Conservation (phyloP, 2,888 invertebrate genomes). For the Mamestra brassicae region DNA sequence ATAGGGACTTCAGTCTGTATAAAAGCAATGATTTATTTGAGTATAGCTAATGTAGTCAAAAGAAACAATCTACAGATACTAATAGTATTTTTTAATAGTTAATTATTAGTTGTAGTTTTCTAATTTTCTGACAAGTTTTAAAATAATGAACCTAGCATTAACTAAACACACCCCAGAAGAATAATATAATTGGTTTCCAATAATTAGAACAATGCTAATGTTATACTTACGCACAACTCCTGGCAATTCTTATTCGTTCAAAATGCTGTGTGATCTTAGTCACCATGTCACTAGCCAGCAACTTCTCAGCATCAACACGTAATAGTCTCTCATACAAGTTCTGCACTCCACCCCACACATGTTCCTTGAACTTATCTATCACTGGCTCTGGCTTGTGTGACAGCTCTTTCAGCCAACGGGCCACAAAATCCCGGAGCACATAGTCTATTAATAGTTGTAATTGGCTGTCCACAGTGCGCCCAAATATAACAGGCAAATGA, state of each 20-base stretch:
- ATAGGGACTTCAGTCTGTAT: too few relatives aligned
- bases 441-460: slow-evolving; percentile 96
- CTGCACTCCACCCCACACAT: slow-evolving; percentile 95
- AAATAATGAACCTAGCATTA: neutral
- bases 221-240: slow-evolving; percentile 93
- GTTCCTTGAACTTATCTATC: slow-evolving; percentile 93
- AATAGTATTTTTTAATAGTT: too few relatives aligned
- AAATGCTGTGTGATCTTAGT: slow-evolving; percentile 96
- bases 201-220: neutral
- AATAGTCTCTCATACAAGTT: slow-evolving; percentile 93
- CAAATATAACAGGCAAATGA: slow-evolving; percentile 95
- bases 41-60: too few relatives aligned
- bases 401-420: slow-evolving; percentile 94
- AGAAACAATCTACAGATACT: too few relatives aligned
- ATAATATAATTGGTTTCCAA: neutral
- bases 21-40: too few relatives aligned
- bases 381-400: slow-evolving; percentile 92
- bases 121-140: neutral
- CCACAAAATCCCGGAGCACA: slow-evolving; percentile 94
- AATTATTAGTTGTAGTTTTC: too few relatives aligned
- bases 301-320: slow-evolving; percentile 95
- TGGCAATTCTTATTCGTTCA: slow-evolving; percentile 95
- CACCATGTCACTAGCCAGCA: slow-evolving; percentile 96
- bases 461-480: slow-evolving; percentile 95
- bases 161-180: neutral